Conservation (phyloP, 1,140 invertebrate species). For the Myzus persicae region DNA sequence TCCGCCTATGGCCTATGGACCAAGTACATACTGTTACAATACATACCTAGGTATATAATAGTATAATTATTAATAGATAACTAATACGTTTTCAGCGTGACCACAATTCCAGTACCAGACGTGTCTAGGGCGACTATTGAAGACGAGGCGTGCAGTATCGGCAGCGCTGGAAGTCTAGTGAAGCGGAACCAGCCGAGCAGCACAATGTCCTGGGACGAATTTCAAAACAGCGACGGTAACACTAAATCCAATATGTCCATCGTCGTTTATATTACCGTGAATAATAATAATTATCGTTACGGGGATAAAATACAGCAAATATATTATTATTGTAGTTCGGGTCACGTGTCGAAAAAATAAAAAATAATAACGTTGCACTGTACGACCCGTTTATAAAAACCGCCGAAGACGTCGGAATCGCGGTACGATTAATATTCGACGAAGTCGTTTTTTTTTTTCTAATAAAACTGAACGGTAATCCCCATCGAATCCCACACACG, state of each 20-base stretch:
- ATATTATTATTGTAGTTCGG: neutral
- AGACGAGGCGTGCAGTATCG: constrained; percentile 78
- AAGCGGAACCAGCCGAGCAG: constrained; percentile 65
- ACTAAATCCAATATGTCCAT: neutral
- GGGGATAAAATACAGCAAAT: neutral
- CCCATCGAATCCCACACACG: too few relatives aligned
- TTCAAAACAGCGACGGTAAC: constrained; percentile 62
- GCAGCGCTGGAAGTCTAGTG: constrained; percentile 77
- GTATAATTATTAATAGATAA: neutral
- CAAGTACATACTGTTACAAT: neutral
- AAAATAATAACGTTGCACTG: neutral
- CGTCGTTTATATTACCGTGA: neutral
- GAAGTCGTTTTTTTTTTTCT: neutral
- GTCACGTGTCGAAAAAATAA: neutral
- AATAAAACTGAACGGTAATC: neutral
- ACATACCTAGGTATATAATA: neutral
- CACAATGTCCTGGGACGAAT: constrained; percentile 60
- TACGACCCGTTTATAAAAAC: neutral
- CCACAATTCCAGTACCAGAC: constrained; percentile 70
- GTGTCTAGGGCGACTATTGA: constrained; percentile 64
- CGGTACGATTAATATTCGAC: neutral
- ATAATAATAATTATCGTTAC: neutral
- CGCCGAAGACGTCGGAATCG: neutral
- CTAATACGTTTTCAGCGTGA: constrained; percentile 69
- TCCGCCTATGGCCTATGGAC: too few relatives aligned